These are phyloP conservation scores for Trissoscelio sp. DNA, from an alignment of 2,888 invertebrate species.

Conservation along the genomic window DNA sequence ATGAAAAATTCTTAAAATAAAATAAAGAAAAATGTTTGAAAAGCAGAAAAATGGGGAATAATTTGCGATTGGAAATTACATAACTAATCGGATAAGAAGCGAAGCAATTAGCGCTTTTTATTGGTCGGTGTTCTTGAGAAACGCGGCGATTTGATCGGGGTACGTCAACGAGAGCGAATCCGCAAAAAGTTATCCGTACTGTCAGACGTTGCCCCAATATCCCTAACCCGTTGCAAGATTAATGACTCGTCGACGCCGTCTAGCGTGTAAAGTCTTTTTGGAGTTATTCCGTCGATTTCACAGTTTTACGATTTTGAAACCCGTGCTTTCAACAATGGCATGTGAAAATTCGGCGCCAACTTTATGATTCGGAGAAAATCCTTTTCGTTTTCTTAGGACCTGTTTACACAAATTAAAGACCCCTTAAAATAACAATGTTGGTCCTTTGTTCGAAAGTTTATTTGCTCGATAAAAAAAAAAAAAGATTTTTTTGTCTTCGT, in stretches of 20 bases:
- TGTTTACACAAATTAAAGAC: constrained; percentile 51
- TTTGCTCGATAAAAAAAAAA: constrained; percentile 10
- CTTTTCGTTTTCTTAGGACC: constrained; percentile 41
- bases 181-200: constrained; percentile 48
- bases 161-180: constrained; percentile 55
- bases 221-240: constrained; percentile 65
- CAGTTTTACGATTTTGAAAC: constrained; percentile 61
- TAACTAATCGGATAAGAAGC: constrained; percentile 52
- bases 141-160: constrained; percentile 53
- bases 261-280: constrained; percentile 63
- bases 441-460: constrained; percentile 9
- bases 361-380: constrained; percentile 52
- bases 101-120: constrained; percentile 57
- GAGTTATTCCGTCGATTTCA: constrained; percentile 52
- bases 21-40: no score
- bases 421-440: constrained; percentile 46
- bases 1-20: no score
- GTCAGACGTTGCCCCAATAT: constrained; percentile 62
- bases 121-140: constrained; percentile 44
- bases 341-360: constrained; percentile 49
- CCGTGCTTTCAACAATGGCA: constrained; percentile 34
- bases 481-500: no score
- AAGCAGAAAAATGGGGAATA: constrained; percentile 8
- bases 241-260: constrained; percentile 65
- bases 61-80: constrained; percentile 12